Evolutionary conservation across 2,888 invertebrate species (phyloP), one percentile per base, ranked within the genome.

Genomic region (Mesoligia furuncula): DNA sequence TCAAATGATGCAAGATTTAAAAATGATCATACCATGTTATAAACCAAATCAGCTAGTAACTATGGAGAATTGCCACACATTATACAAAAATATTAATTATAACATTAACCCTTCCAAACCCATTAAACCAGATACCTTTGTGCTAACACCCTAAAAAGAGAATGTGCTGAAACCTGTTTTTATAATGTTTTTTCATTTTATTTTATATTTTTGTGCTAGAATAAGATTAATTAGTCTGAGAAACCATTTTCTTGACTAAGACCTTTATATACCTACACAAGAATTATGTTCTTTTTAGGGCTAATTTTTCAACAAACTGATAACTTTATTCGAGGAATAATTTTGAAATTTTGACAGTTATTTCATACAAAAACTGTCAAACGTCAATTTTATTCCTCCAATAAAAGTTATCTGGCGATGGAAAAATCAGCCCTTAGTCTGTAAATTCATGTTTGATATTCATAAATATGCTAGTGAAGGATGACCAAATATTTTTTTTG

Each of bases 1-100:
- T 75, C 77, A 87, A 64, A 48, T 67, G 36, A 83, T 80, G 77
- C 83, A 87, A n/a, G 45, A 48, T 11, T 31, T 69, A 0, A 87
- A 85, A 76, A 62, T 75, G n/a, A 64, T 27, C 1, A 48, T 5
- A 17, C 73, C 57, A n/a, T 75, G 68, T 75, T 57, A 48, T 57
- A 80, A 76, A 67, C 79, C 83, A 62, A 62, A 15, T 31, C 66
- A 79, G 61, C 48, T 88, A 42, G 86, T 88, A 13, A 88, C 88
- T 24, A 11, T 77, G 24, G 80, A 85, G 0, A 84, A 88, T 77
- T 85, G 68, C 42, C 31, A 80, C 1, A 70, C 20, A 42, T 69
- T 87, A 31, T 87, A 87, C 69, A 83, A 69, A 61, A 87, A 88
- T 73, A 69, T 77, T 65, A 42, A 80, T 39, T 85, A 85, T 73